Evolutionary conservation across 2,888 invertebrate species (phyloP).

Genomic region (Drosophila putrida): DNA sequence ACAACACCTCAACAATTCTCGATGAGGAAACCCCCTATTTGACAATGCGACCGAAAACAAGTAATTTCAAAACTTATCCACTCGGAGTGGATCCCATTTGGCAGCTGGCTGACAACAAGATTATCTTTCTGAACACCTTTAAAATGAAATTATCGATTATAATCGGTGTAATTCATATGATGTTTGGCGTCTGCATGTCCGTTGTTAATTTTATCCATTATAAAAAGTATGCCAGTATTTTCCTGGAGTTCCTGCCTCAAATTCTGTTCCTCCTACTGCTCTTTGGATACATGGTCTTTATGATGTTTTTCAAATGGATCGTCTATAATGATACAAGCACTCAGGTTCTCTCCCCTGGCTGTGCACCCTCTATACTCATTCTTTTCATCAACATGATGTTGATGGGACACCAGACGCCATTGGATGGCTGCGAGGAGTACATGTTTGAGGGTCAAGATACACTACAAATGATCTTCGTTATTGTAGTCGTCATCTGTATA

Average conservation of each 20-base stretch:
- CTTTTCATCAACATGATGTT: slow-evolving; percentile 93
- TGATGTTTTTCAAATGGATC: slow-evolving; percentile 97
- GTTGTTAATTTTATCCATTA: slow-evolving; percentile 92
- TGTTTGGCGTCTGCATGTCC: slow-evolving; percentile 95
- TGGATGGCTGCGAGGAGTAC: slow-evolving; percentile 87
- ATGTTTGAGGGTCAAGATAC: slow-evolving; percentile 90
- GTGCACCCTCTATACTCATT: slow-evolving; percentile 92
- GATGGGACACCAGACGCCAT: slow-evolving; percentile 86
- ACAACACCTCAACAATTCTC: slow-evolving; percentile 85
- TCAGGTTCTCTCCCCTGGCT: slow-evolving; percentile 85
- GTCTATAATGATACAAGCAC: slow-evolving; percentile 87
- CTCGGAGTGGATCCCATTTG: slow-evolving; percentile 93
- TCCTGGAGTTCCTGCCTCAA: slow-evolving; percentile 96
- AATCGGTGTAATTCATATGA: slow-evolving; percentile 97
- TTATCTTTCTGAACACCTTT: slow-evolving; percentile 96
- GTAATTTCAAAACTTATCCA: slow-evolving; percentile 90
- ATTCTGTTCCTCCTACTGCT: slow-evolving; percentile 93
- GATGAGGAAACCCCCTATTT: slow-evolving; percentile 28
- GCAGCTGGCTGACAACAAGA: slow-evolving; percentile 94
- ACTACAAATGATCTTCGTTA: slow-evolving; percentile 91
- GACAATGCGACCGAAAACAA: slow-evolving; percentile 84
- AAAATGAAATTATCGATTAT: slow-evolving; percentile 99
- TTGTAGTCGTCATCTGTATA: slow-evolving; percentile 93
- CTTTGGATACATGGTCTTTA: slow-evolving; percentile 95
- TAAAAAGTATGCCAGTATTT: slow-evolving; percentile 88